Conservation (phyloP, 2,797 vertebrate species). For the Sebastes iracundus region DNA sequence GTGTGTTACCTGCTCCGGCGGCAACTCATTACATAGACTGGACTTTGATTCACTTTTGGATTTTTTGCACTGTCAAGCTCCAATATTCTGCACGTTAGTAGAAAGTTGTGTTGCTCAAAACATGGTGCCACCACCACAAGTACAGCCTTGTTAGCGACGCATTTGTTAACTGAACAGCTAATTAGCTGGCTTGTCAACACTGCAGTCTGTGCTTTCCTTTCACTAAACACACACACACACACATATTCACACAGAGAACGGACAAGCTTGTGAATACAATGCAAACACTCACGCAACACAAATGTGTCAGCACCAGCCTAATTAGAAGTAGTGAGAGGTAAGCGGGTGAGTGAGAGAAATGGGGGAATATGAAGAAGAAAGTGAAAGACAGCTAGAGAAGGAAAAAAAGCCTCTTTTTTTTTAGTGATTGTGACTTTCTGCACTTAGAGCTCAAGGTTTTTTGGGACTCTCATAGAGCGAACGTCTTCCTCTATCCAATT, state of each 20-base stretch:
- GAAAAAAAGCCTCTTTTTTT: background rate
- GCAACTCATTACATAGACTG: background rate
- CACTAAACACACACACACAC: conserved; percentile 7
- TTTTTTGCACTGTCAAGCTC: background rate
- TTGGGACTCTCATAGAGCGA: conserved; percentile 3
- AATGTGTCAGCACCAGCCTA: conserved; percentile 43
- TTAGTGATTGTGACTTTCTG: conserved; percentile 46
- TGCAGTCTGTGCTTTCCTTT: conserved; percentile 15
- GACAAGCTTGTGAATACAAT: conserved; percentile 27
- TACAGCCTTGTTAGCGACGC: conserved; percentile 10
- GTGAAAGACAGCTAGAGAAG: conserved; percentile 20
- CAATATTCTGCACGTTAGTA: conserved; percentile 11
- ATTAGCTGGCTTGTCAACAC: conserved; percentile 56
- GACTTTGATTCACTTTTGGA: conserved; percentile 13
- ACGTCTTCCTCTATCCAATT: conserved; percentile 51
- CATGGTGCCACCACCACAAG: background rate
- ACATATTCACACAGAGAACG: background rate
- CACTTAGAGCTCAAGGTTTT: conserved; percentile 27
- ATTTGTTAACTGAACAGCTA: conserved; percentile 50
- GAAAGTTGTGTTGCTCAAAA: background rate
- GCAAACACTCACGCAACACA: conserved; percentile 6
- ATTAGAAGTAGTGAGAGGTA: conserved; percentile 48
- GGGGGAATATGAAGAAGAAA: conserved; percentile 23
- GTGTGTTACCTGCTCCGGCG: background rate
- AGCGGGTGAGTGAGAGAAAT: conserved; percentile 28